These are phyloP conservation scores for Aromia moschata DNA, from an alignment of 2,888 invertebrate genomes.

Conservation along the genomic window DNA sequence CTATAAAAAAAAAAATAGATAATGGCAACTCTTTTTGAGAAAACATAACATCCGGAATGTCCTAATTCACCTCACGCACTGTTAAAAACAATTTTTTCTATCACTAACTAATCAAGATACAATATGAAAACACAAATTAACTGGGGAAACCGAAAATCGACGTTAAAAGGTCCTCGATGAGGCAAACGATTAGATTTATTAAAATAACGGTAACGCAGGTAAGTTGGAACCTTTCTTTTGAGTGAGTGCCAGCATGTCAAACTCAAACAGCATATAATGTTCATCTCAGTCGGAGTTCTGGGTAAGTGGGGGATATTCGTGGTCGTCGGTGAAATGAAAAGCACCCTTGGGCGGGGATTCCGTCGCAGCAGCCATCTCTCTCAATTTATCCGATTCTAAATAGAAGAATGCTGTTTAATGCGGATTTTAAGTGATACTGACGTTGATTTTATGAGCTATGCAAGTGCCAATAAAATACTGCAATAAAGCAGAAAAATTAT, in stretches of 20 bases:
- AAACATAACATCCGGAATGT: not conserved
- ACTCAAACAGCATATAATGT: constrained; percentile 21
- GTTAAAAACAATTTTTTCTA: not conserved
- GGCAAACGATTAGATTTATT: constrained; percentile 57
- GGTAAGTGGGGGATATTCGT: constrained; percentile 85
- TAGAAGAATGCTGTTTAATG: constrained; percentile 2
- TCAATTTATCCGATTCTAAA: constrained; percentile 77
- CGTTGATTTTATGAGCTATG: not conserved
- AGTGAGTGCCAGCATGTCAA: constrained; percentile 27
- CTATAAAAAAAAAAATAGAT: not conserved
- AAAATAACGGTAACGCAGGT: constrained; percentile 56
- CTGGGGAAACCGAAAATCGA: constrained; percentile 52
- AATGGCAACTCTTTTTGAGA: not conserved
- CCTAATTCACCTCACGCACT: not conserved
- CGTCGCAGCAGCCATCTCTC: constrained; percentile 78
- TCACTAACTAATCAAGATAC: constrained; percentile 5
- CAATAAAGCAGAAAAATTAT: constrained; percentile 8
- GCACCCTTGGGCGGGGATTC: constrained; percentile 76
- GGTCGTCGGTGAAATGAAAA: constrained; percentile 82
- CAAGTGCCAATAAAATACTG: not conserved
- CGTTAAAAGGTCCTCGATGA: constrained; percentile 57
- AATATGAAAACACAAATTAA: constrained; percentile 34
- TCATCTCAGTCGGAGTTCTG: constrained; percentile 67
- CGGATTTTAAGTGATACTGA: not conserved
- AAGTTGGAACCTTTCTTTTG: constrained; percentile 46